Conservation (phyloP, 2,888 invertebrate genomes). For the Scrobipalpa costella region DNA sequence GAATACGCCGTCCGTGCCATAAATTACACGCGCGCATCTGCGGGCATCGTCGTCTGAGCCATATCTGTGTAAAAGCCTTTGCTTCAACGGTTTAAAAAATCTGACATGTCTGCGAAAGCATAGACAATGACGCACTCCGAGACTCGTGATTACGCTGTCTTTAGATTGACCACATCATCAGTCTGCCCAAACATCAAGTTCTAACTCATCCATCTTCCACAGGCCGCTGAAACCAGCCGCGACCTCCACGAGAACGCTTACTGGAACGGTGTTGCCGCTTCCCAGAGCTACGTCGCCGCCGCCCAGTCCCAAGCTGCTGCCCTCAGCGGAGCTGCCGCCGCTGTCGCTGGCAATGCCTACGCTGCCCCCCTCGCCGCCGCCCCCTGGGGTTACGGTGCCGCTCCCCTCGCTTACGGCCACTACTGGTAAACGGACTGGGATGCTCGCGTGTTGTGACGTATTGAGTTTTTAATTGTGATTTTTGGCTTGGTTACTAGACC, state of each 20-base stretch:
- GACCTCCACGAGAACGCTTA: slow-evolving; percentile 71
- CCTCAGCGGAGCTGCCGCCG: slow-evolving; percentile 56
- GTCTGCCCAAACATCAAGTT: no score
- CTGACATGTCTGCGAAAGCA: no score
- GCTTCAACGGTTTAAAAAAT: no score
- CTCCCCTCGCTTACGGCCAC: slow-evolving; percentile 35
- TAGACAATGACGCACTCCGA: no score
- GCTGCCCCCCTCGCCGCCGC: slow-evolving; percentile 38
- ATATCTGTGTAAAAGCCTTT: no score
- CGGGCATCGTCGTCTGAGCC: no score
- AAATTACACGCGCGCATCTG: no score
- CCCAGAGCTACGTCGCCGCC: slow-evolving; percentile 70
- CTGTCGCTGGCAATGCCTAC: slow-evolving; percentile 42
- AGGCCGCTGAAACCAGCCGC: slow-evolving; percentile 64
- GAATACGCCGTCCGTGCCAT: no score
- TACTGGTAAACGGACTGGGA: slow-evolving; percentile 61
- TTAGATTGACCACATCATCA: no score
- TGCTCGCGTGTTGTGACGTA: slow-evolving; percentile 1
- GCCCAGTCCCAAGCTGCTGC: slow-evolving; percentile 74
- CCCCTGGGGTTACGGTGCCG: slow-evolving; percentile 32
- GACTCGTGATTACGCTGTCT: no score
- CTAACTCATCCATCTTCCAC: slow-evolving; percentile 25
- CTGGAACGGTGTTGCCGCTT: slow-evolving; percentile 69
- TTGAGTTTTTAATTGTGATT: not conserved
- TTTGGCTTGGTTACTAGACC: not conserved